Evolutionary conservation across 2,888 invertebrate species (phyloP).

Genomic region (Nomada fucata): DNA sequence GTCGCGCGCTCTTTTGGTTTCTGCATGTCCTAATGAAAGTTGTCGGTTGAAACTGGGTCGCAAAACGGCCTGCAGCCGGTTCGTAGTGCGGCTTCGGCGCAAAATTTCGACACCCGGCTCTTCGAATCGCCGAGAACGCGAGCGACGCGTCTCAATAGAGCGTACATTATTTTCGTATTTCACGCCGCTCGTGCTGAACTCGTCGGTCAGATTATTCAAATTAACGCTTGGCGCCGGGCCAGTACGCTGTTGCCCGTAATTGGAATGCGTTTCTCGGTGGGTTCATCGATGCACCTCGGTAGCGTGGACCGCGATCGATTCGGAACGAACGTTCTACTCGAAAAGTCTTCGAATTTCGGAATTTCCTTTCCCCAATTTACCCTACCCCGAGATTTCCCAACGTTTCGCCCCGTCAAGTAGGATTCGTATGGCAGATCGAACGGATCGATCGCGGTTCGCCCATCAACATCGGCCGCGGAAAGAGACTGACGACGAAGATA

Average conservation of each 20-base stretch:
- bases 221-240: no score
- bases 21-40: slow-evolving; percentile 52
- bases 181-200: no score
- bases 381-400: no score
- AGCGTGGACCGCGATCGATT: not conserved
- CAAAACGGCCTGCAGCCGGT: slow-evolving; percentile 51
- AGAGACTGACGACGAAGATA: not conserved
- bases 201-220: no score
- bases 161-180: not conserved
- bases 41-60: slow-evolving; percentile 54
- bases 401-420: no score
- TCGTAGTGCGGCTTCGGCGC: not conserved
- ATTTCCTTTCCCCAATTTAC: no score
- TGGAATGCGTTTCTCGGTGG: no score
- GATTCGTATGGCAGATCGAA: no score
- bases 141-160: not conserved
- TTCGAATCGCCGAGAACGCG: no score
- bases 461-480: not conserved
- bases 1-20: slow-evolving; percentile 9
- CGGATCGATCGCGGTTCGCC: slow-evolving; percentile 5
- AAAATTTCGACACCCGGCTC: slow-evolving; percentile 25
- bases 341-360: not conserved
- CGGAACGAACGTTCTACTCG: not conserved
- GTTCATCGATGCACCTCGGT: not conserved
- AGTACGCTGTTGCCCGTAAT: no score